Base-by-base conservation (phyloP, 2,113 vertebrate species). In the Thryonomys swinderianus region DNA sequence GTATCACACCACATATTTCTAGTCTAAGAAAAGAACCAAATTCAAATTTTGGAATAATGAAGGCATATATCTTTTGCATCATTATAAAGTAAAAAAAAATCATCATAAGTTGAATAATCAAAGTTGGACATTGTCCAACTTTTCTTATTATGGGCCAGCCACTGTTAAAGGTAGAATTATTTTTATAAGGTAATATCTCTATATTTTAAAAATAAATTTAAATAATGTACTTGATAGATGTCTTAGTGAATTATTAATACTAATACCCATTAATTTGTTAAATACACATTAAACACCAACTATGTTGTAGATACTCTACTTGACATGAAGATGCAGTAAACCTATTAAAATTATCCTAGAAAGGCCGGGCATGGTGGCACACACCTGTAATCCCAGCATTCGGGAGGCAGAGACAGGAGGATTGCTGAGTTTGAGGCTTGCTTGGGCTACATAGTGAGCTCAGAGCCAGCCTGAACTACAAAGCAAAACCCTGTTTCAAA, bases 181-280 rank as follows among this genome's bases (percentile, higher is more conserved):
- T 89, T 84, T 62, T 92, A 51, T 61, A 78, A 55, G 40, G 42
- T 76, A 64, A 79, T 48, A 3, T 84, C 5, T 71, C 30, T 57
- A 55, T 59, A 37, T 45, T 86, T 32, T 67, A 7, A 27, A 45
- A 79, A 84, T 83, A 84, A 66, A 53, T 59, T 85, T 91, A 85
- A 73, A 51, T 82, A 74, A 57, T 53, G 62, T 92, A 83, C 21
- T 53, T 51, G 4, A 37, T 20, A 85, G 18, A 30, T 45, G 51
- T 90, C 25, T 78, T 76, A 62, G n/a, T 91, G 71, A 42, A 55
- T 93, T 91, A 81, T 83, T 73, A 23, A 32, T 23, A 57, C 64
- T 73, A 23, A 32, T 23, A 57, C 64, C 9, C 37, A 45, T 74
- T 74, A 61, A 23, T 69, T 85, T 85, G 30, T 85, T 20, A 90